A percentile compares a stretch with the other conserved stretches of the same genome.
Conservation (phyloP, 1,140 invertebrate species). For the Halyomorpha halys region DNA sequence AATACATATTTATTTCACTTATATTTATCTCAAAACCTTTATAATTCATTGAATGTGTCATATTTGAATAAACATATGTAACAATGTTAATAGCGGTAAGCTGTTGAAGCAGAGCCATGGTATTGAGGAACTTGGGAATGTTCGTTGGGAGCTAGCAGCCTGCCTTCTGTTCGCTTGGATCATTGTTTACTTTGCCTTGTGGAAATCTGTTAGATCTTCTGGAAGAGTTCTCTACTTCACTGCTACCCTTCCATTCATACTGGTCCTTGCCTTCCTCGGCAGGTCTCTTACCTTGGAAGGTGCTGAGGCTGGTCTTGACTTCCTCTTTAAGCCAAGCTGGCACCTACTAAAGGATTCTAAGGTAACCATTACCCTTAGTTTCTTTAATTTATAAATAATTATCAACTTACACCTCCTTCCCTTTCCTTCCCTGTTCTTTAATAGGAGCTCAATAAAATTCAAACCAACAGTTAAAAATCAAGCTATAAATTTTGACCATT, state of each 20-base stretch:
- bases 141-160: slow-evolving; percentile 77
- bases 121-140: slow-evolving; percentile 65
- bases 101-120: slow-evolving; percentile 71
- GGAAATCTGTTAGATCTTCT: slow-evolving; percentile 82
- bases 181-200: slow-evolving; percentile 83
- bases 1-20: too few species aligned
- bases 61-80: background rate
- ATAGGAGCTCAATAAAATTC: too few species aligned
- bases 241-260: slow-evolving; percentile 69
- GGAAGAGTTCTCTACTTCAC: slow-evolving; percentile 75
- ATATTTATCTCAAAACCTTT: too few species aligned
- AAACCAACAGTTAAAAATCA: too few species aligned
- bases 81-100: slow-evolving; percentile 57
- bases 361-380: slow-evolving; percentile 37
- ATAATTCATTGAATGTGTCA: background rate
- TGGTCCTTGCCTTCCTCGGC: slow-evolving; percentile 69
- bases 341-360: slow-evolving; percentile 68
- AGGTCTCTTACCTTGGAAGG: slow-evolving; percentile 72
- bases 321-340: slow-evolving; percentile 83
- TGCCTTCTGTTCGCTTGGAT: slow-evolving; percentile 80
- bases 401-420: too few species aligned
- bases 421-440: too few species aligned
- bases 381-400: too few species aligned
- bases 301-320: slow-evolving; percentile 63
- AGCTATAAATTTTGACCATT: too few species aligned